Percentiles rank a stretch among this genome's conserved stretches.
These are phyloP conservation scores for Melanotus villosus DNA, from an alignment of 2,888 invertebrate genomes.

Conservation along the genomic window DNA sequence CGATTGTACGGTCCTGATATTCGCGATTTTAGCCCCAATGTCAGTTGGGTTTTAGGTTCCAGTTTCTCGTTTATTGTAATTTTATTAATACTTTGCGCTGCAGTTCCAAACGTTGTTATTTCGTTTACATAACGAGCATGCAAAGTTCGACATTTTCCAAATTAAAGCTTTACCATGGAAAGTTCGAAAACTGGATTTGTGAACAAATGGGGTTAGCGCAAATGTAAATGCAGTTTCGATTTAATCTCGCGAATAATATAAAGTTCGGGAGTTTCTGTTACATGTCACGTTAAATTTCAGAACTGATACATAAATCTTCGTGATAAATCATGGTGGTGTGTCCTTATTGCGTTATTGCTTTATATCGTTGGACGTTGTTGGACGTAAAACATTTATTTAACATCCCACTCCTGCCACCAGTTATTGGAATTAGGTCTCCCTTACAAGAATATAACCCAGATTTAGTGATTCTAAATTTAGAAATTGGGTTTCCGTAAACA, in stretches of 20 bases:
- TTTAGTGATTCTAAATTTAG: too few species aligned
- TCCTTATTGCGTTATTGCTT: too few species aligned
- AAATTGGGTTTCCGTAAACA: too few species aligned
- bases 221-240: background rate
- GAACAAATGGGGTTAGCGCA: background rate
- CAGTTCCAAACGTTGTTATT: slow-evolving; percentile 40
- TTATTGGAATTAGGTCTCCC: too few species aligned
- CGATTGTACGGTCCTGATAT: slow-evolving; percentile 46
- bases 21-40: slow-evolving; percentile 34
- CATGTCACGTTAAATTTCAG: too few species aligned
- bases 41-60: slow-evolving; percentile 18
- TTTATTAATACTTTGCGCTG: slow-evolving; percentile 44
- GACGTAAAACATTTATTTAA: too few species aligned
- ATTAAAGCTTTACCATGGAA: background rate
- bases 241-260: background rate
- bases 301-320: too few species aligned
- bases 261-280: too few species aligned
- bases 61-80: slow-evolving; percentile 19
- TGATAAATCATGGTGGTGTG: too few species aligned
- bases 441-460: too few species aligned
- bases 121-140: slow-evolving; percentile 41
- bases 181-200: slow-evolving; percentile 15
- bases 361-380: too few species aligned
- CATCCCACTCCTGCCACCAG: too few species aligned
- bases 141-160: slow-evolving; percentile 26